Evolutionary conservation across 2,888 invertebrate species (phyloP).

Genomic region (Drosophila vallismaia): DNA sequence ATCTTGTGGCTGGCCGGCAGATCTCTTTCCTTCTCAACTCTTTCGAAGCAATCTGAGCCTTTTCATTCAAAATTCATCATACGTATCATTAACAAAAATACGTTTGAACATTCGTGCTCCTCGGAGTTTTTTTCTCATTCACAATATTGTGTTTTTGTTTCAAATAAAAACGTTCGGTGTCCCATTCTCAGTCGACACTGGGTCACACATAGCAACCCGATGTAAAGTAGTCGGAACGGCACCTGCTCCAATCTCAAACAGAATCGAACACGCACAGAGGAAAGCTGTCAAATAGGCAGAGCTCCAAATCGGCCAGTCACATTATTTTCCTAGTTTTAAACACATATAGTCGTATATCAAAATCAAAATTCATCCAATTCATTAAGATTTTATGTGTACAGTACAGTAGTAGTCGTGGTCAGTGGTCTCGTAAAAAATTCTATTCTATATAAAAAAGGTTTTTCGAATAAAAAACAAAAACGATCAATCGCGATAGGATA

Average conservation of each 20-base stretch:
- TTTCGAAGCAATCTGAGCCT: background rate
- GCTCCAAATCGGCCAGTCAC: constrained; percentile 2
- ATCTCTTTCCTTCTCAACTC: background rate
- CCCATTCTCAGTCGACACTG: too few relatives aligned
- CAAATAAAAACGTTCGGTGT: too few relatives aligned
- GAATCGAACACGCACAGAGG: constrained; percentile 1
- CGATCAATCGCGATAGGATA: background rate
- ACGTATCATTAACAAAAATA: background rate
- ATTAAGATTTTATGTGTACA: background rate
- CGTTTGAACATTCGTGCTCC: background rate
- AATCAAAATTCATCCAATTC: constrained; percentile 17
- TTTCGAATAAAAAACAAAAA: background rate
- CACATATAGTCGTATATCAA: background rate
- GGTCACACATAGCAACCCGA: background rate
- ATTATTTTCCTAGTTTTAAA: background rate
- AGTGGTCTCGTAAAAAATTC: background rate
- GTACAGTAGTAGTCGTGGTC: background rate
- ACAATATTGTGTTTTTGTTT: background rate
- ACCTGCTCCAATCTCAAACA: background rate
- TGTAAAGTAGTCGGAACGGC: background rate
- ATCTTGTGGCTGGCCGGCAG: background rate
- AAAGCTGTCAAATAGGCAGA: constrained; percentile 12
- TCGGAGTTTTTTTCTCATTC: background rate
- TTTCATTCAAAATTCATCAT: background rate
- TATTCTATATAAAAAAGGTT: background rate